Percentiles rank a stretch among this genome's conserved stretches.
phyloP scores from a whole-genome alignment of 2,797 vertebrate genomes.

The Holocentrus rufus region DNA sequence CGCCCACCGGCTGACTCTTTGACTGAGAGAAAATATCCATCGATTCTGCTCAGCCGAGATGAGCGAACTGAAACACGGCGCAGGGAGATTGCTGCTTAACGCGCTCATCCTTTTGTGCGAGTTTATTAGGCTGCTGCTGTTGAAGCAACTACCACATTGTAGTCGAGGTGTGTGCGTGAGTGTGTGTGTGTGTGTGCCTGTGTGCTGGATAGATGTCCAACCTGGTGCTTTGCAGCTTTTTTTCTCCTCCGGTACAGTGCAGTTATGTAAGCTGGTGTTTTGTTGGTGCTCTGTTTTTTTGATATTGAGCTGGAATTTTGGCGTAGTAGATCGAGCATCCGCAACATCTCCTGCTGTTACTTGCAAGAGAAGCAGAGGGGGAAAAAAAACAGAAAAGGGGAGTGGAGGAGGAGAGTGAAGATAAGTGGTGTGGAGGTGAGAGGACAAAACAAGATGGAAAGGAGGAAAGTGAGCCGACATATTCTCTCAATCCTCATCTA shows the following conservation, averaged over 20 bases:
- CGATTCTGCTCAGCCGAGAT: conserved; percentile 54
- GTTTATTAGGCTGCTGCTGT: conserved; percentile 47
- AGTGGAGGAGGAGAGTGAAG: neutral
- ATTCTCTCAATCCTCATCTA: conserved; percentile 51
- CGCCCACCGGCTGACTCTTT: conserved; percentile 53
- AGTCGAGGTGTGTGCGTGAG: conserved; percentile 28
- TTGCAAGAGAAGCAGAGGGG: neutral
- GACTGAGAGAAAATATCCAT: conserved; percentile 60
- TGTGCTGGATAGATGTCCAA: conserved; percentile 15
- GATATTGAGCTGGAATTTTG: conserved; percentile 16
- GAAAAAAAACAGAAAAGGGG: neutral
- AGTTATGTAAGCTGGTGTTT: conserved; percentile 23
- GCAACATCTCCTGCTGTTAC: neutral
- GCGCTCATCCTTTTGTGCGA: conserved; percentile 46
- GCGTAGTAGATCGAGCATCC: conserved; percentile 15
- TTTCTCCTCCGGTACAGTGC: neutral
- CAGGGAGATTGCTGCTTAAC: conserved; percentile 50
- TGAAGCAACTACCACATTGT: conserved; percentile 33
- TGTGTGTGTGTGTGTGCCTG: conserved; percentile 15
- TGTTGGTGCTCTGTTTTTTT: conserved; percentile 18
- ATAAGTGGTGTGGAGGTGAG: conserved; percentile 5
- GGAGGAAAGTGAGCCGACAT: conserved; percentile 43
- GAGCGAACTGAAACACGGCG: conserved; percentile 53
- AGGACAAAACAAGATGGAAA: conserved; percentile 22
- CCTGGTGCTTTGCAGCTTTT: conserved; percentile 6